Evolutionary conservation across 92 coral and sea anemone genomes (phyloP).

Genomic region (Epizoanthus scotinus): DNA sequence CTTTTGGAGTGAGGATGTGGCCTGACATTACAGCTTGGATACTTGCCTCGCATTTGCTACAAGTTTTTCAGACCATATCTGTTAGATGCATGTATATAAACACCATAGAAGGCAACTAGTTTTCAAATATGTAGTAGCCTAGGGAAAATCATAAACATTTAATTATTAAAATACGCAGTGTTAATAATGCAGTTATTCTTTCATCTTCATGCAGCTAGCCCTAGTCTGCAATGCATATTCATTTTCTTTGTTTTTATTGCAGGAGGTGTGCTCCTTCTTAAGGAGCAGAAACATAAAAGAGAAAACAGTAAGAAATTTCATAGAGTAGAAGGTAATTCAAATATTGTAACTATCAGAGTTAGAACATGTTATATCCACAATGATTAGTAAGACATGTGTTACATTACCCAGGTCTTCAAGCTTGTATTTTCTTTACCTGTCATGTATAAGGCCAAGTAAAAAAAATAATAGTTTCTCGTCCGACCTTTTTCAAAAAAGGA

Average conservation of each 20-base stretch:
- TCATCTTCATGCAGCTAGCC: neutral
- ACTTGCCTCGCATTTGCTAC: neutral
- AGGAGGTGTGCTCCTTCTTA: conserved; percentile 44
- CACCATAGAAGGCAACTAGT: neutral
- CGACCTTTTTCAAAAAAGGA: too few relatives aligned
- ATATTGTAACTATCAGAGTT: conserved; percentile 1
- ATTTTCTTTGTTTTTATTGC: conserved; percentile 32
- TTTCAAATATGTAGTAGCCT: neutral
- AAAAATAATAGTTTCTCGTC: too few relatives aligned
- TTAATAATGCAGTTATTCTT: neutral
- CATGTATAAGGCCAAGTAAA: too few relatives aligned
- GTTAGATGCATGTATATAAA: neutral
- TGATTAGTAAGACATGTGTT: neutral
- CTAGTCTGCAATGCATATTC: neutral
- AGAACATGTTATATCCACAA: neutral
- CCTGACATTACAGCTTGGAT: too few relatives aligned
- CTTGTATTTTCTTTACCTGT: neutral
- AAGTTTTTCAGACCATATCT: neutral
- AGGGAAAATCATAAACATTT: neutral
- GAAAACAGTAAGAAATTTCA: conserved; percentile 25
- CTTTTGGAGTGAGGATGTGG: too few relatives aligned
- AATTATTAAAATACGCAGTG: neutral
- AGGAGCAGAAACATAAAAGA: conserved; percentile 35
- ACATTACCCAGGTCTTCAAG: neutral
- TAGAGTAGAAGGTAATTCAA: conserved; percentile 35